Base-by-base conservation (phyloP, 1,140 invertebrate genomes). In the Caenorhabditis latens region DNA sequence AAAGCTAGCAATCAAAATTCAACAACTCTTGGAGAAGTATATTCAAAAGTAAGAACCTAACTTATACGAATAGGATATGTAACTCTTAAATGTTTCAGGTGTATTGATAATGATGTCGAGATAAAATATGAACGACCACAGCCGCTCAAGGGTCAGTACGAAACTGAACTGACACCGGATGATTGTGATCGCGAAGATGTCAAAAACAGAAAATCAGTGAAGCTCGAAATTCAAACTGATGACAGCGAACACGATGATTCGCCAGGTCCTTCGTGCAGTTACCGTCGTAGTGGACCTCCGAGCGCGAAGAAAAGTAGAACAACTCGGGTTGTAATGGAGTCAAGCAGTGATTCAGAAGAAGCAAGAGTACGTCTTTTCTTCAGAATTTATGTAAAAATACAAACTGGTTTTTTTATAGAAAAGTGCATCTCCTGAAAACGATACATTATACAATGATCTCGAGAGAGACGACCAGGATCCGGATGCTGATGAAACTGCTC, bases 121-220 rank as follows among this genome's bases (percentile, higher is more conserved):
- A 79, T 53, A 4, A 79, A 79, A n/a, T 79, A 79, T 43, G 71
- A 79, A 50, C 71, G 71, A 13, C 71, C 71, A 4, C 43, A 79
- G 14, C 4, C 42, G 21, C 46, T 79, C 8, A 79, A 40, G 11
- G 19, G 42, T 79, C 71, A 79, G 24, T 79, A 79, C 53, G 46
- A 79, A 16, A 79, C 19, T 8, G 71, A 50, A 13, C 13, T 79
- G 5, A 19, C 9, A 9, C 71, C 71, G 19, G 71, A 79, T 50
- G 46, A 50, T 53, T 53, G 46, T 24, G 46, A 79, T 79, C 46
- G n/a, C 8, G 71, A 32, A 5, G 46, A 79, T 79, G 6, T 50
- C 7, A 50, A 24, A 79, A 2, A 13, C 7, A 50, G 19, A 24
- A 48, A 42, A 46, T 46, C 43, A 0, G 71, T 79, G 4, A 79